A percentile compares a stretch with the other conserved stretches of the same genome.
These are phyloP conservation scores for Druceiella hillmani DNA, from an alignment of 2,888 invertebrate species.

Conservation along the genomic window DNA sequence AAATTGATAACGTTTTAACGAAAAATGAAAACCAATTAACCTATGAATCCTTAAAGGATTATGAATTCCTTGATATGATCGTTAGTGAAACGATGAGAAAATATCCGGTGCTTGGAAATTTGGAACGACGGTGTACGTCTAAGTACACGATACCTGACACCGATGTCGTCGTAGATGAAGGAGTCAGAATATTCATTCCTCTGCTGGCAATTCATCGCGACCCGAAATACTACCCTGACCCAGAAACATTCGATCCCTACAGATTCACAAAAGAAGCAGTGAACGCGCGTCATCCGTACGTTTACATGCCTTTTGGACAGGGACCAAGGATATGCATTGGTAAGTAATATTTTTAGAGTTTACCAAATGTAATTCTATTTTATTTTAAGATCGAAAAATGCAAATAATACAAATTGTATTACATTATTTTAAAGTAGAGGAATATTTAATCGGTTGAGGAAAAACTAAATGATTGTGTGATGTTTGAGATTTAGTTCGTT, in stretches of 20 bases:
- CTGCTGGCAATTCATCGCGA: constrained; percentile 38
- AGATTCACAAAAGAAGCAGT: constrained; percentile 34
- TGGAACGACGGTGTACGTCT: constrained; percentile 32
- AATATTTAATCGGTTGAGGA: too few relatives aligned
- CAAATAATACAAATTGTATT: too few relatives aligned
- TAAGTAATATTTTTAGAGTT: too few relatives aligned
- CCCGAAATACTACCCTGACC: constrained; percentile 36
- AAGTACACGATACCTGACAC: constrained; percentile 35
- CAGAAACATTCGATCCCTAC: constrained; percentile 42
- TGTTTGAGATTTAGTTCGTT: too few relatives aligned
- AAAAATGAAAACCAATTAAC: constrained; percentile 25
- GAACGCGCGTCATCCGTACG: constrained; percentile 31
- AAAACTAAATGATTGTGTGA: too few relatives aligned
- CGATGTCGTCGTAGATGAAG: constrained; percentile 32
- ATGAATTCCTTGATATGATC: constrained; percentile 30
- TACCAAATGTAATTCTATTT: too few relatives aligned
- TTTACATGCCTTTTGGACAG: constrained; percentile 38
- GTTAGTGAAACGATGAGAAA: constrained; percentile 37
- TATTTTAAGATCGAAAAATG: too few relatives aligned
- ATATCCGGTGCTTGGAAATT: constrained; percentile 37
- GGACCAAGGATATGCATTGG: constrained; percentile 42
- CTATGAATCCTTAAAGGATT: constrained; percentile 27
- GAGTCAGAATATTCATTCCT: constrained; percentile 31
- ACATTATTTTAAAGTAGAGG: too few relatives aligned
- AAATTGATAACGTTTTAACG: constrained; percentile 26